Base-by-base conservation (phyloP, 2,113 vertebrate genomes). In the Tupaia chinensis region DNA sequence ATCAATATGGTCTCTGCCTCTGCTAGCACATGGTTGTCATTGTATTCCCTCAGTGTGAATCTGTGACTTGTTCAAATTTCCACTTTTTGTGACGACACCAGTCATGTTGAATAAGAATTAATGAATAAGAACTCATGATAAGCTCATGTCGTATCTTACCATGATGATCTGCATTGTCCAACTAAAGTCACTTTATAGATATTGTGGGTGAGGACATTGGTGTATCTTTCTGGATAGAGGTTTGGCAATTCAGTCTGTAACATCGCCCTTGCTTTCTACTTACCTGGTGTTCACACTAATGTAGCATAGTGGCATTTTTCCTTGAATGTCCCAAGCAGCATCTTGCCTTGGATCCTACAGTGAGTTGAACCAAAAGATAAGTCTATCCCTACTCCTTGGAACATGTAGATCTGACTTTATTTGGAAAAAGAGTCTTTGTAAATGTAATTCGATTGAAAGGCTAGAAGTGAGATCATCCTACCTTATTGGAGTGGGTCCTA, bases 281-380 rank as follows among this genome's bases (percentile, higher is more conserved):
- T 5, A 13, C 3, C 5, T 85, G 6, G 17, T 58, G 7, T 82
- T 82, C 23, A 81, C 4, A 34, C 7, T 78, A n/a, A 70, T n/a
- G 15, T 9, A 65, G 19, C 25, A 44, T 78, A 15, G 78, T 77
- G 7, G 1, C 17, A 20, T 65, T 84, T 7, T 70, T 88, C 23
- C 16, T 69, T 91, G 32, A 88, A 34, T 83, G 65, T n/a, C 1
- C 9, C 11, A 23, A 7, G 5, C 27, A n/a, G 69, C 4, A 12
- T 6, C 53, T 91, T 82, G 23, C 9, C 8, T 81, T 91, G 11
- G 17, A 90, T 8, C 5, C 2, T 54, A 2, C 22, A 53, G 53
- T 79, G 10, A 2, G 0, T 54, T 63, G 11, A 76, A 3, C 0
- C 9, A 3, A 0, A 54, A 79, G 16, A 69, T 4, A 56, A 10